Base-by-base conservation (phyloP, 2,888 invertebrate genomes). In the Craniophora ligustri region DNA sequence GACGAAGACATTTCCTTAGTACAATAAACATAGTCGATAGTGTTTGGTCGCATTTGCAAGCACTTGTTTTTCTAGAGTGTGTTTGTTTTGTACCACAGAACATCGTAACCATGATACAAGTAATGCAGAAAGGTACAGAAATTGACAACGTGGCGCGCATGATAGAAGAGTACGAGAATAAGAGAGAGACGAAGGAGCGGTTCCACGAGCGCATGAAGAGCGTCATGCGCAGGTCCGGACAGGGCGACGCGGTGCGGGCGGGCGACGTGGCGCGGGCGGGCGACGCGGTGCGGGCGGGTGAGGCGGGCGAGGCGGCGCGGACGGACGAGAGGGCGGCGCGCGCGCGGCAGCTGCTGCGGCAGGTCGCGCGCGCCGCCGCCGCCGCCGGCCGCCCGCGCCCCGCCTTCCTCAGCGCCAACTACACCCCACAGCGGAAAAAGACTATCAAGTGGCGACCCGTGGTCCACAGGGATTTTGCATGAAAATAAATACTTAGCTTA, bases 391-490 rank as follows among this genome's bases (percentile, higher is more conserved):
- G 23, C 0, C 16, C 16, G 35, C 19, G 35, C n/a, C 6, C 19
- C 19, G 18, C 11, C n/a, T n/a, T n/a, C n/a, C 19, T 23, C 23
- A 23, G 23, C 2, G 5, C 26, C 0, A 26, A 26, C 15, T 2
- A 32, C 5, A 14, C 2, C 40, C 5, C 18, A 16, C 11, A 7
- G n/a, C 23, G 26, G 26, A 39, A 26, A 2, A 13, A 30, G 4
- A 55, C 36, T 11, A 31, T 26, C 3, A 50, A 55, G 23, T 42
- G 53, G 55, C 45, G 21, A 14, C 28, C 45, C 15, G 23, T 21
- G 7, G 10, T n/a, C 2, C 10, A 34, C 30, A 7, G 18, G 10
- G 14, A 46, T 6, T 40, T 39, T 30, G 14, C 5, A 1, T 4
- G 13, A 21, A 36, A 8, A 21, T 8, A 36, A 2, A 1, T n/a